Percentiles rank a stretch among this genome's conserved stretches.
phyloP scores from a whole-genome alignment of 2,888 invertebrate species.

The Siphlonurus alternatus region DNA sequence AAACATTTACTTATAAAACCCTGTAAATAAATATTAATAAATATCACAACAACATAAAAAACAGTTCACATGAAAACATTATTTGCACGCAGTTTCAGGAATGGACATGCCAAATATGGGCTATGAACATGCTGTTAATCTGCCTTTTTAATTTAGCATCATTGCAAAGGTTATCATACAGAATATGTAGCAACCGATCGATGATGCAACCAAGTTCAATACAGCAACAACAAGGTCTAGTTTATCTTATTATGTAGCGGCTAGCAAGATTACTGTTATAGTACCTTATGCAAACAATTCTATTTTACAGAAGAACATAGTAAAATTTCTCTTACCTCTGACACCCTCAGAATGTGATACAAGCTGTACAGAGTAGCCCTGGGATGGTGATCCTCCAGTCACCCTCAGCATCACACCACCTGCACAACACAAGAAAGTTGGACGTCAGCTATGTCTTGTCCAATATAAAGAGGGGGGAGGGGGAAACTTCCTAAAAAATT shows the following conservation, averaged over 20 bases:
- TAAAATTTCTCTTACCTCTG: slow-evolving; percentile 28
- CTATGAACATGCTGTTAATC: background rate
- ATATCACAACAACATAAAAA: no score
- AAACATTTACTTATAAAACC: no score
- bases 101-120: background rate
- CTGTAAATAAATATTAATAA: no score
- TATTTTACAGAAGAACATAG: background rate
- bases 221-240: background rate
- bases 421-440: slow-evolving; percentile 4
- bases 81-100: background rate
- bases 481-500: no score
- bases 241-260: no score
- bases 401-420: slow-evolving; percentile 14
- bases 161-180: background rate
- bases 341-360: slow-evolving; percentile 36
- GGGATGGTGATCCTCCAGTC: slow-evolving; percentile 23
- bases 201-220: background rate
- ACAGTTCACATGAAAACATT: no score
- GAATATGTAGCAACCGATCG: background rate
- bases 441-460: background rate
- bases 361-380: slow-evolving; percentile 33
- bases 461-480: background rate
- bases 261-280: no score
- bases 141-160: background rate
- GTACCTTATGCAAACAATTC: slow-evolving; percentile 8